Evolutionary conservation across 2,888 invertebrate genomes (phyloP).

Genomic region (Sminthurinus aureus): DNA sequence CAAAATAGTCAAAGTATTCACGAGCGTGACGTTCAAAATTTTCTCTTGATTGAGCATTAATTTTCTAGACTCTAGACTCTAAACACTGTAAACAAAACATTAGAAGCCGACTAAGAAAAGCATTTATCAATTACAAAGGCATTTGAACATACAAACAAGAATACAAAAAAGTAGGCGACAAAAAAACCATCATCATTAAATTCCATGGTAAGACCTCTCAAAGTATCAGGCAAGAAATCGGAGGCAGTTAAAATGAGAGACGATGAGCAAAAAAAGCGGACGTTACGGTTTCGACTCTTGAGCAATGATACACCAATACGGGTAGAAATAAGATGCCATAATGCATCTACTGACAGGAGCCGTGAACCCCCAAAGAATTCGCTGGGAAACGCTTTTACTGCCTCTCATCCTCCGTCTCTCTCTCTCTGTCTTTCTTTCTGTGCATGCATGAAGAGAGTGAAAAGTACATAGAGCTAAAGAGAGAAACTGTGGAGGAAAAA

Average conservation of each 20-base stretch:
- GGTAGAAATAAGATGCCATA: not conserved
- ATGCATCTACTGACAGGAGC: conserved; percentile 8
- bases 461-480: not conserved
- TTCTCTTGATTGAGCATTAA: not conserved
- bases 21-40: not conserved
- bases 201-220: conserved; percentile 1
- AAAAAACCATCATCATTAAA: not conserved
- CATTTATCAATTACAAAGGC: conserved; percentile 6
- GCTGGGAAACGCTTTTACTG: not conserved
- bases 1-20: not conserved
- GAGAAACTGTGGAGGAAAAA: conserved; percentile 10
- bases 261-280: too few species aligned
- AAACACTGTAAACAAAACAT: too few species aligned
- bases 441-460: not conserved
- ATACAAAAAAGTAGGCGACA: not conserved
- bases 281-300: too few species aligned
- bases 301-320: too few species aligned
- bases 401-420: not conserved
- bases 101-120: not conserved
- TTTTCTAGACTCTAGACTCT: too few species aligned
- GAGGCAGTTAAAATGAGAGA: not conserved
- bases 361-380: not conserved
- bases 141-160: not conserved
- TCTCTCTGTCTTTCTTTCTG: not conserved
- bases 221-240: not conserved